These are phyloP conservation scores for Corythornis leucogaster DNA, from an alignment of 2,797 vertebrate genomes.

Conservation along the genomic window DNA sequence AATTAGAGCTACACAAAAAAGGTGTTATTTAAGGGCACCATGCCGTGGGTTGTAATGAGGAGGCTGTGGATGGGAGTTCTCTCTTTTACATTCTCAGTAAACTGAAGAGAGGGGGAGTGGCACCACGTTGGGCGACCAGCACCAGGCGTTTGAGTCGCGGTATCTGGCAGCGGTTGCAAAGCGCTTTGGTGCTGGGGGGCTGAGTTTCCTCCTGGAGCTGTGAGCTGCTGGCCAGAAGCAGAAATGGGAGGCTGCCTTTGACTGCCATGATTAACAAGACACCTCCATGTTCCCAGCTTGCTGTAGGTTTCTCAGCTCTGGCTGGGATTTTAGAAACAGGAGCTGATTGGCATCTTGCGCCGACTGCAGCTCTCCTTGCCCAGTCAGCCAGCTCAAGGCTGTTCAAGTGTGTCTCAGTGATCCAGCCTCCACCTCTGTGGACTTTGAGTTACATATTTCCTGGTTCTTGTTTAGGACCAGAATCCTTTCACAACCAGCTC, in stretches of 20 bases:
- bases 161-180: not conserved
- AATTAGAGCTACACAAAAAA: constrained; percentile 71
- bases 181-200: not conserved
- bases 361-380: not conserved
- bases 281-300: not conserved
- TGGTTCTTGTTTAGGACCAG: not conserved
- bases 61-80: not conserved
- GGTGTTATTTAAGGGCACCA: constrained; percentile 60
- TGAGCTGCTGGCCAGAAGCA: not conserved
- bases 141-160: not conserved
- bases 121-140: not conserved
- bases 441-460: not conserved
- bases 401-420: not conserved
- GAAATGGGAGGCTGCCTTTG: not conserved
- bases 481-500: not conserved
- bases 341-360: not conserved
- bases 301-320: not conserved
- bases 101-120: constrained; percentile 36
- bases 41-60: constrained; percentile 46
- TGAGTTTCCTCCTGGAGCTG: not conserved
- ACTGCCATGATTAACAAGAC: not conserved
- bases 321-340: not conserved
- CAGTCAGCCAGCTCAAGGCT: not conserved
- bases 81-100: constrained; percentile 17
- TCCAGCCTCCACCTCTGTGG: not conserved